Conservation (phyloP, 2,113 vertebrate species). For the Perccottus glenii region DNA sequence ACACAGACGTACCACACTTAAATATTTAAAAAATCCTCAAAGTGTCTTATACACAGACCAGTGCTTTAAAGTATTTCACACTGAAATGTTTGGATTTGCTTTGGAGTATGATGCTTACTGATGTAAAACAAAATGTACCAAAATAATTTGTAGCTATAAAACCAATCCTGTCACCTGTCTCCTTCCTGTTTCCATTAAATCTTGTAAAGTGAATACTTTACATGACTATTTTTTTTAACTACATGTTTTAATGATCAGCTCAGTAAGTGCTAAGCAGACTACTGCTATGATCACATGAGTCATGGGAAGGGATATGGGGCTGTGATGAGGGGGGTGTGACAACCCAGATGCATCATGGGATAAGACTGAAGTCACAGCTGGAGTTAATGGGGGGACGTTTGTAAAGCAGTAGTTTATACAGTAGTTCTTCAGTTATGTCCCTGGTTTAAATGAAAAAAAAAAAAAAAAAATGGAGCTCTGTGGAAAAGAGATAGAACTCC, state of each 20-base stretch:
- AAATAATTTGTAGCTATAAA: no score
- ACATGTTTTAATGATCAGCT: neutral
- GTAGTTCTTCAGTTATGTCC: neutral
- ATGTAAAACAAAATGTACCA: no score
- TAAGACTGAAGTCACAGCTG: neutral
- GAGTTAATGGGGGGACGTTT: neutral
- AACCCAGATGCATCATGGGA: slow-evolving; percentile 31
- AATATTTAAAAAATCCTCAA: neutral
- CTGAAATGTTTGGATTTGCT: no score
- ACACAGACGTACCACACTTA: slow-evolving; percentile 9
- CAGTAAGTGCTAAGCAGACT: neutral
- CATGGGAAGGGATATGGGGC: slow-evolving; percentile 35
- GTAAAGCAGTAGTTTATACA: slow-evolving; percentile 13
- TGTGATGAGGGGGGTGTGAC: neutral
- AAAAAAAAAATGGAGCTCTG: no score
- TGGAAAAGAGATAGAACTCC: no score
- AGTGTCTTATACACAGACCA: no score
- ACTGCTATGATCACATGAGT: slow-evolving; percentile 39
- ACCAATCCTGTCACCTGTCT: no score
- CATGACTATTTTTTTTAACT: neutral
- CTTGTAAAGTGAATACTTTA: neutral
- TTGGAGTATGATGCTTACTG: no score
- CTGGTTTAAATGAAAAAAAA: neutral
- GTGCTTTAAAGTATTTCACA: no score
- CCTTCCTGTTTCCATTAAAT: no score